Percentiles rank a stretch among this genome's conserved stretches.
These are phyloP conservation scores for Drosophila monieri DNA, from an alignment of 2,888 invertebrate genomes.

Conservation along the genomic window DNA sequence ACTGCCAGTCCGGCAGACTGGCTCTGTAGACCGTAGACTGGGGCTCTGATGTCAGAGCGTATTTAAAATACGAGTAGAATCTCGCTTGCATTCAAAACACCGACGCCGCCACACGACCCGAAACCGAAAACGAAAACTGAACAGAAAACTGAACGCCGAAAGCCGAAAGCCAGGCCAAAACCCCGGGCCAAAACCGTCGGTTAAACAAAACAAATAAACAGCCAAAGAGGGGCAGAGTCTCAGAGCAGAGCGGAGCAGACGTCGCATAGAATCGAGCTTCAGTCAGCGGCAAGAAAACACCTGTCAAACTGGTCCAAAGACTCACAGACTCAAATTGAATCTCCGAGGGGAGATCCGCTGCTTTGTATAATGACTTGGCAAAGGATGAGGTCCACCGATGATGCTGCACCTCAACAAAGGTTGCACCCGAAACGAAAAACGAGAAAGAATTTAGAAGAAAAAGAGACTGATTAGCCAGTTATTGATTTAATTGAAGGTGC, in stretches of 20 bases:
- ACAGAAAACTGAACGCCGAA: constrained; percentile 24
- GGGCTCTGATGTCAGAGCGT: constrained; percentile 78
- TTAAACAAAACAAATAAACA: constrained; percentile 72
- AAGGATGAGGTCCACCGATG: constrained; percentile 59
- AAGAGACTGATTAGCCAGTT: constrained; percentile 66
- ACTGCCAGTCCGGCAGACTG: constrained; percentile 6
- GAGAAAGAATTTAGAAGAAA: constrained; percentile 15
- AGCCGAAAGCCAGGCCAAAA: constrained; percentile 13
- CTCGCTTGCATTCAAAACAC: constrained; percentile 74
- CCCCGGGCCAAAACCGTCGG: constrained; percentile 19
- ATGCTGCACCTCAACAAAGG: constrained; percentile 59
- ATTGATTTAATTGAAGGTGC: constrained; percentile 73
- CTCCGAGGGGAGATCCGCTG: constrained; percentile 31
- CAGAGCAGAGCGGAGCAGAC: constrained; percentile 41
- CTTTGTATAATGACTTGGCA: constrained; percentile 70
- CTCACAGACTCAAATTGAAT: constrained; percentile 48
- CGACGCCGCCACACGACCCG: constrained; percentile 70
- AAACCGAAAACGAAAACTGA: constrained; percentile 42
- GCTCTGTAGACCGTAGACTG: constrained; percentile 30
- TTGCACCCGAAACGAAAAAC: constrained; percentile 1
- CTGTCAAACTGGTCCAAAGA: constrained; percentile 82
- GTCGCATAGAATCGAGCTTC: constrained; percentile 77
- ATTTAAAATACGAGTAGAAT: constrained; percentile 81
- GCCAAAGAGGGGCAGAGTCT: constrained; percentile 23
- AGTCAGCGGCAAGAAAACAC: constrained; percentile 81